A percentile compares a stretch with the other conserved stretches of the same genome.
Evolutionary conservation across 2,113 vertebrate species (phyloP).

Genomic region (Apteryx mantelli): DNA sequence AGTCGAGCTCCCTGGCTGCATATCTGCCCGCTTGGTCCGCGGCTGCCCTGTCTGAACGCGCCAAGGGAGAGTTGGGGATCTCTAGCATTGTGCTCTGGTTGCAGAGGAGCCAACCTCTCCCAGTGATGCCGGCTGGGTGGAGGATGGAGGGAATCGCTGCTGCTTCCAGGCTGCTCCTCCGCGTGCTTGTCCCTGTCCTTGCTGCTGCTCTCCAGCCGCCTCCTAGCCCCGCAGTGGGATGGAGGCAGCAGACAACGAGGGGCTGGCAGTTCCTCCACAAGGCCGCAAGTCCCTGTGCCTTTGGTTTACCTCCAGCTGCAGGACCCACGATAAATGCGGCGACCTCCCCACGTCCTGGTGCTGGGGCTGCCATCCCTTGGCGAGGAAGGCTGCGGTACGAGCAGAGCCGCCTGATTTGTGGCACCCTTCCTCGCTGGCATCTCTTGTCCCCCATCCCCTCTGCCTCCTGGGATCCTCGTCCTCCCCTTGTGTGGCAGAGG

Average conservation of each 20-base stretch:
- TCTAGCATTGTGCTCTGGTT: too few relatives aligned
- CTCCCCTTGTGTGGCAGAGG: too few relatives aligned
- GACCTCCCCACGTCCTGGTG: background rate
- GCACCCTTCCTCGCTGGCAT: fast-evolving
- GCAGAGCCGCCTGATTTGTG: background rate
- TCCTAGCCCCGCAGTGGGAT: background rate
- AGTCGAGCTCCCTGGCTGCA: background rate
- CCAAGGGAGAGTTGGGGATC: too few relatives aligned
- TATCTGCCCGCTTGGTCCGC: background rate
- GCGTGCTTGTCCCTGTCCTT: background rate
- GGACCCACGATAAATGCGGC: fast-evolving
- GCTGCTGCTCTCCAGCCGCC: fast-evolving
- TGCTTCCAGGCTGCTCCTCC: background rate
- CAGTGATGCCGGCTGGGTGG: too few relatives aligned
- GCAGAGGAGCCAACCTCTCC: too few relatives aligned
- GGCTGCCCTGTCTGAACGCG: too few relatives aligned
- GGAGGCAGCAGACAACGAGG: too few relatives aligned
- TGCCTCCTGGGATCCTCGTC: background rate
- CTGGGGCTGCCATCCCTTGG: fast-evolving
- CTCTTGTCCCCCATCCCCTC: fast-evolving
- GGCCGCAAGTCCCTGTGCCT: background rate
- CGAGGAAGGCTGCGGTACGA: background rate
- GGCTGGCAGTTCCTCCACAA: too few relatives aligned
- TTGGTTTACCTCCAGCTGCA: background rate
- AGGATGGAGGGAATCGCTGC: fast-evolving